Conservation (phyloP, 2,797 vertebrate genomes). For the Danio kyathit region DNA sequence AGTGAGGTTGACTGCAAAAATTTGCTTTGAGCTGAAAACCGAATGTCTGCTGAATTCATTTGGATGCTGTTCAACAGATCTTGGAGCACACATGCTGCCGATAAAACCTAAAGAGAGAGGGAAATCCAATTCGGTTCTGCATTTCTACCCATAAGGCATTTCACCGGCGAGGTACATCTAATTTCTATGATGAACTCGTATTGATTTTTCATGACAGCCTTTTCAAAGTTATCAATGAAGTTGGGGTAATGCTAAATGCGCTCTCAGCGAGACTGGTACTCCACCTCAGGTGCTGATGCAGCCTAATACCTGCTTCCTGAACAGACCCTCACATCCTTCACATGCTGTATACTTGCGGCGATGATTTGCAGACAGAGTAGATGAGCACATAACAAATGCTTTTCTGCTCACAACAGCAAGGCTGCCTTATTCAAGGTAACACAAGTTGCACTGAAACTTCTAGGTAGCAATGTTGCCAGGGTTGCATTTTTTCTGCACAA, state of each 20-base stretch:
- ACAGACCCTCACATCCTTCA: slow-evolving; percentile 16
- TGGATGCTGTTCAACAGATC: not conserved
- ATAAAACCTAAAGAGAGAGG: not conserved
- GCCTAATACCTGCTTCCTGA: slow-evolving; percentile 5
- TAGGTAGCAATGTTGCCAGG: not conserved
- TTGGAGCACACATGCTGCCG: not conserved
- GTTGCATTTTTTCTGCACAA: not conserved
- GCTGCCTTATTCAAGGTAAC: not conserved
- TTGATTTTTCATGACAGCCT: slow-evolving; percentile 27
- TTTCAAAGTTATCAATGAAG: slow-evolving; percentile 59
- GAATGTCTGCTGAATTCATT: slow-evolving; percentile 24
- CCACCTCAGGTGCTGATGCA: slow-evolving; percentile 15
- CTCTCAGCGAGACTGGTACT: slow-evolving; percentile 41
- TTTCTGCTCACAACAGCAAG: not conserved
- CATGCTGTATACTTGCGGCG: not conserved
- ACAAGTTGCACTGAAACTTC: not conserved
- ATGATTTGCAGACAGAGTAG: not conserved
- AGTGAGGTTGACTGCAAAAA: slow-evolving; percentile 30
- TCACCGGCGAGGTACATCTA: not conserved
- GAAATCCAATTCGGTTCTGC: not conserved
- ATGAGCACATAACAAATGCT: not conserved
- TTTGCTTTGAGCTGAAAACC: slow-evolving; percentile 13
- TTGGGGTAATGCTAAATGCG: slow-evolving; percentile 41
- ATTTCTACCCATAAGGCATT: not conserved
- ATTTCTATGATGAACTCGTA: slow-evolving; percentile 18